phyloP scores from a whole-genome alignment of 2,888 invertebrate genomes.

The Phanerotoma sp. region DNA sequence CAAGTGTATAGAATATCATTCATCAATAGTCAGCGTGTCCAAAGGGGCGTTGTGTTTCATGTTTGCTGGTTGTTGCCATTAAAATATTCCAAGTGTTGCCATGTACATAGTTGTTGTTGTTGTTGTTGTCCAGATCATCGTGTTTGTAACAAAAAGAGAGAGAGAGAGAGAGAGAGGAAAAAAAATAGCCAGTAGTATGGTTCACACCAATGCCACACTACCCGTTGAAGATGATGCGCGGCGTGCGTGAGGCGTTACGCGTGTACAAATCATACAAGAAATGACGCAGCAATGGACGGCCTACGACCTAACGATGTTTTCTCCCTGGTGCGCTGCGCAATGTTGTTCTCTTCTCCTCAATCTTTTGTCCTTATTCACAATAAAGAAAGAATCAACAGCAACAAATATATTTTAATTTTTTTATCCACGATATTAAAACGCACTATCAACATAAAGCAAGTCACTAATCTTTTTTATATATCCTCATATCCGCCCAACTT shows the following conservation, averaged over 20 bases:
- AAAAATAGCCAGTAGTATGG: constrained; percentile 28
- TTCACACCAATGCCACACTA: constrained; percentile 23
- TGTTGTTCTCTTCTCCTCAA: background rate
- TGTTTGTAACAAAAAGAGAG: constrained; percentile 3
- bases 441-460: background rate
- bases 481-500: too few species aligned
- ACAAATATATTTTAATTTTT: too few species aligned
- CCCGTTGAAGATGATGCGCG: background rate
- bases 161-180: constrained; percentile 23
- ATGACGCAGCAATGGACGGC: constrained; percentile 45
- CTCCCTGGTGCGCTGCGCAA: constrained; percentile 3
- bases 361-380: background rate
- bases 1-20: constrained; percentile 37
- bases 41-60: constrained; percentile 32
- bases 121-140: background rate
- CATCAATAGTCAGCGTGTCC: constrained; percentile 35
- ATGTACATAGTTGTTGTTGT: constrained; percentile 30
- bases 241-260: constrained; percentile 47
- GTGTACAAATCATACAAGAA: constrained; percentile 49
- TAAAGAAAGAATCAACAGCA: too few species aligned
- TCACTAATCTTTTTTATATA: too few species aligned
- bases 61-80: constrained; percentile 13
- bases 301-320: constrained; percentile 23
- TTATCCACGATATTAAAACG: background rate
- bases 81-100: constrained; percentile 27